Conservation (phyloP, 2,797 vertebrate species). For the Enteromius mattozi region DNA sequence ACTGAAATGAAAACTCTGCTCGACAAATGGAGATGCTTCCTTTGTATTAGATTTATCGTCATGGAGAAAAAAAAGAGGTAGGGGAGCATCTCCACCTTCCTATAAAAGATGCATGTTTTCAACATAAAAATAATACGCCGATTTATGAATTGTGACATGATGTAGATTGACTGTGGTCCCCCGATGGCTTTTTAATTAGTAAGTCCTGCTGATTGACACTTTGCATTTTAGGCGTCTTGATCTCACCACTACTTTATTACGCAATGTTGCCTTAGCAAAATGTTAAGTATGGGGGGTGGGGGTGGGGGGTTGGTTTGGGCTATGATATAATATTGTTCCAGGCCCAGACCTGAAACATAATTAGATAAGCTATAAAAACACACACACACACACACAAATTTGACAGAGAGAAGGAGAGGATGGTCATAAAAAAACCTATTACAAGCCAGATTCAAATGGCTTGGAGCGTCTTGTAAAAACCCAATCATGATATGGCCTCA, state of each 20-base stretch:
- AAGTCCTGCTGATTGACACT: constrained; percentile 43
- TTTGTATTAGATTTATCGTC: not conserved
- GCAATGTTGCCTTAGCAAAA: constrained; percentile 39
- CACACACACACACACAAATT: not conserved
- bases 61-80: not conserved
- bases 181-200: constrained; percentile 53
- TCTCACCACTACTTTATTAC: constrained; percentile 34
- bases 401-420: constrained; percentile 31
- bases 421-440: constrained; percentile 57
- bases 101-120: constrained; percentile 32
- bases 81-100: not conserved
- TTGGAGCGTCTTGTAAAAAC: constrained; percentile 51
- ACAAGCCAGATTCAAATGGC: constrained; percentile 52
- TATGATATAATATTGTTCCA: constrained; percentile 54
- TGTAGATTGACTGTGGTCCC: constrained; percentile 42
- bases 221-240: constrained; percentile 20
- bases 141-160: constrained; percentile 47
- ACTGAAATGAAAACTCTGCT: constrained; percentile 8
- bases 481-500: constrained; percentile 38
- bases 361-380: constrained; percentile 52
- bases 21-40: not conserved
- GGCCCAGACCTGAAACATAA: constrained; percentile 31
- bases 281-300: constrained; percentile 33
- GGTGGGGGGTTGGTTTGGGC: too few relatives aligned
- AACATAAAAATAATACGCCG: not conserved